Percentiles rank a stretch among this genome's conserved stretches.
phyloP scores from a whole-genome alignment of 2,888 invertebrate genomes.

The Rhopalosiphum nymphaeae region DNA sequence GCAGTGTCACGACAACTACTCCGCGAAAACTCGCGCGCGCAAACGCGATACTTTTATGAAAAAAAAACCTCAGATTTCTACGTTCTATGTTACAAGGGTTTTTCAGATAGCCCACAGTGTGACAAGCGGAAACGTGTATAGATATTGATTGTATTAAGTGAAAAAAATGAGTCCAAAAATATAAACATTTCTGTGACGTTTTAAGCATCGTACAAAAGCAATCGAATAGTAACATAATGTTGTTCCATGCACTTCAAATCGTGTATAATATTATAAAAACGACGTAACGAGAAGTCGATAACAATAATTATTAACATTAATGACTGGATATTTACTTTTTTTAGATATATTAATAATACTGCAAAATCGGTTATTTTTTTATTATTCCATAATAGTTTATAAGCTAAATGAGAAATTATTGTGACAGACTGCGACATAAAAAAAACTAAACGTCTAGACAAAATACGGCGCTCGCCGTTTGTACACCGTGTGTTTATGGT shows the following conservation, averaged over 20 bases:
- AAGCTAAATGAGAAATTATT: background rate
- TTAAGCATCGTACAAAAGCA: too few relatives aligned
- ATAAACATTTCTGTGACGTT: too few relatives aligned
- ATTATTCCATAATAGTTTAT: background rate
- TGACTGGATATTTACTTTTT: background rate
- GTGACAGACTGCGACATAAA: background rate
- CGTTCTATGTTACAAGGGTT: background rate
- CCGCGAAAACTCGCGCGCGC: background rate
- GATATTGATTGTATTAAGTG: background rate
- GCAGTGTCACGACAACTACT: conserved; percentile 20
- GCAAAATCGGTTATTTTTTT: background rate
- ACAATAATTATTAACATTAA: background rate
- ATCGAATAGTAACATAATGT: too few relatives aligned
- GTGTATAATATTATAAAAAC: background rate
- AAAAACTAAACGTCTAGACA: background rate
- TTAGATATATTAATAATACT: background rate
- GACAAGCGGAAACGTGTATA: background rate
- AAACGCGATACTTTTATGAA: background rate
- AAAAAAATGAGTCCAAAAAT: too few relatives aligned
- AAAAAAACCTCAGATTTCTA: background rate
- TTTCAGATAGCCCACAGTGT: background rate
- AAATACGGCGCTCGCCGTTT: background rate
- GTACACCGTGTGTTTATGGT: too few relatives aligned
- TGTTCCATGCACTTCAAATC: too few relatives aligned
- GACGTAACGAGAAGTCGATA: background rate